phyloP scores from a whole-genome alignment of 2,888 invertebrate species.

The Marasmarcha lunaedactyla region DNA sequence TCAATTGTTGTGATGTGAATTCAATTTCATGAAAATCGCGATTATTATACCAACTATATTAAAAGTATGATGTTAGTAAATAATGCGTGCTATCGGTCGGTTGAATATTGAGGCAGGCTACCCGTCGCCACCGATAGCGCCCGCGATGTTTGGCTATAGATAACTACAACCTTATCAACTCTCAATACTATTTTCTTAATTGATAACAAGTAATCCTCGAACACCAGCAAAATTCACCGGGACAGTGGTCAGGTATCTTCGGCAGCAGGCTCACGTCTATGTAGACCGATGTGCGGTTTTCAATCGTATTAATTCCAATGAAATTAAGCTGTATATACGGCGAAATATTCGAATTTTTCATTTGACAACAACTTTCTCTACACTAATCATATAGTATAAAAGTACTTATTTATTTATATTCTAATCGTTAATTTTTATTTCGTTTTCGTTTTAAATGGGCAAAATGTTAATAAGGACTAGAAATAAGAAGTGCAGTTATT shows the following conservation, averaged over 20 bases:
- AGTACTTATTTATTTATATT: slow-evolving; percentile 3
- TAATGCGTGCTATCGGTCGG: too few species aligned
- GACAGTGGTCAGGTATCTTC: background rate
- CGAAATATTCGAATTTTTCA: slow-evolving; percentile 50
- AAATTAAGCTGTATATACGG: slow-evolving; percentile 38
- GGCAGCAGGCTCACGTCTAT: slow-evolving; percentile 24
- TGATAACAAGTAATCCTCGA: background rate
- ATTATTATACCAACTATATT: too few species aligned
- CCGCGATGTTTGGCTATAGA: too few species aligned
- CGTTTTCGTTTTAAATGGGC: slow-evolving; percentile 37
- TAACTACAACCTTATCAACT: too few species aligned
- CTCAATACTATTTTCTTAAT: background rate
- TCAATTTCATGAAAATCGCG: too few species aligned
- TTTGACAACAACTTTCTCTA: slow-evolving; percentile 36
- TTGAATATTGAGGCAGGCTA: too few species aligned
- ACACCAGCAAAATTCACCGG: background rate
- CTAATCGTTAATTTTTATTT: too few species aligned
- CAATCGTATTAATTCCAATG: slow-evolving; percentile 28
- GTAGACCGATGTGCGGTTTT: slow-evolving; percentile 20
- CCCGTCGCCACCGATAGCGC: too few species aligned
- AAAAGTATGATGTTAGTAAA: too few species aligned
- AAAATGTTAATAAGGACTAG: slow-evolving; percentile 60
- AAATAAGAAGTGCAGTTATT: slow-evolving; percentile 28
- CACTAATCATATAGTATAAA: slow-evolving; percentile 1
- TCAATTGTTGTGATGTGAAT: too few species aligned